Evolutionary conservation across 1,140 invertebrate species (phyloP).

Genomic region (Drosophila malerkotliana): DNA sequence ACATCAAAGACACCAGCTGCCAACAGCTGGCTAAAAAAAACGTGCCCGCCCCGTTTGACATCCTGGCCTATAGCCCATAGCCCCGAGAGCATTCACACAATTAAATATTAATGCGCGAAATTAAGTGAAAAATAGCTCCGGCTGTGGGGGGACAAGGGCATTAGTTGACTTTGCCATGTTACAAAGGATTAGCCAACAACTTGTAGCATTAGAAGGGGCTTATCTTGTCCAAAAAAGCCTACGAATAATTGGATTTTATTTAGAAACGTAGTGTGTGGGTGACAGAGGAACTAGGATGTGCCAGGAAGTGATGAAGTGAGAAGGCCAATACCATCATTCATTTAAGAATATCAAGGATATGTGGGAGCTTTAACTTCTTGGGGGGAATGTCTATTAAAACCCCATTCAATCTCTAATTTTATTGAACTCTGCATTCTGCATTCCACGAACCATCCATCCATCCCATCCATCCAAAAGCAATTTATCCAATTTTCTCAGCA

Average conservation of each 20-base stretch:
- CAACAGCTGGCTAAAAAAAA: constrained; percentile 60
- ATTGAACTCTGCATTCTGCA: neutral
- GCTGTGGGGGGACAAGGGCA: constrained; percentile 26
- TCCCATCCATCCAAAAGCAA: constrained; percentile 12
- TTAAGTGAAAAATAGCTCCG: constrained; percentile 69
- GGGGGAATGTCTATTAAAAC: neutral
- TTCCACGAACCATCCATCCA: constrained; percentile 21
- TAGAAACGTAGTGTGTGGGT: too few relatives aligned
- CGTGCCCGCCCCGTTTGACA: constrained; percentile 48
- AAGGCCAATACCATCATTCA: too few relatives aligned
- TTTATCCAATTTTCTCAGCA: constrained; percentile 24
- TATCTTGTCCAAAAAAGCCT: constrained; percentile 40
- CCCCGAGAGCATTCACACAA: constrained; percentile 41
- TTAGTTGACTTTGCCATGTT: constrained; percentile 37
- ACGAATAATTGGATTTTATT: constrained; percentile 46
- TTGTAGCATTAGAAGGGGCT: constrained; percentile 62
- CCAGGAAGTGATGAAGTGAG: constrained; percentile 43
- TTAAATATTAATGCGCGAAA: constrained; percentile 78
- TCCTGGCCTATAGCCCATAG: constrained; percentile 12
- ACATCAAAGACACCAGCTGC: constrained; percentile 60
- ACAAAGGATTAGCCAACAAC: constrained; percentile 65
- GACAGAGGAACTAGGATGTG: too few relatives aligned
- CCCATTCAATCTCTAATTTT: neutral
- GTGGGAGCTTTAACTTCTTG: too few relatives aligned
- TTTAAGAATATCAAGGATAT: too few relatives aligned